Percentiles rank a stretch among this genome's conserved stretches.
Conservation (phyloP, 2,888 invertebrate species). For the Cephus runcator region DNA sequence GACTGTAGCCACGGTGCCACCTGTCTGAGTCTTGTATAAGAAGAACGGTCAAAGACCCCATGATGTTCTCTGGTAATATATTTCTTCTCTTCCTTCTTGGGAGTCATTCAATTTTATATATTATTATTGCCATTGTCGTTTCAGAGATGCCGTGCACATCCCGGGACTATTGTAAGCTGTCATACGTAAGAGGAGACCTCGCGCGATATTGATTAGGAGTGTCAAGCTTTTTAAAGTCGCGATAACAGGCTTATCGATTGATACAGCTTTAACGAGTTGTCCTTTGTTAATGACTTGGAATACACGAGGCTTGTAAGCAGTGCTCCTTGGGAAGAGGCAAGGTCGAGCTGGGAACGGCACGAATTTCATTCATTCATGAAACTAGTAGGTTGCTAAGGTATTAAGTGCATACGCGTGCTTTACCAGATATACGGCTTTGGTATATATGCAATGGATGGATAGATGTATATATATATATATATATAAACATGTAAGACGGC, state of each 20-base stretch:
- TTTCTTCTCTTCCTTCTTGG: neutral
- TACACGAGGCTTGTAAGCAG: neutral
- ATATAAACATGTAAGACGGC: too few species aligned
- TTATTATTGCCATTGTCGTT: neutral
- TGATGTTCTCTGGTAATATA: neutral
- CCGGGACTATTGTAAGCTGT: neutral
- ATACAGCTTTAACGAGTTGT: neutral
- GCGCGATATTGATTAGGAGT: neutral
- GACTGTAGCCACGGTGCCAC: slow-evolving; percentile 22
- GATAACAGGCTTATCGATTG: neutral
- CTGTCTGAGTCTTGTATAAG: slow-evolving; percentile 28
- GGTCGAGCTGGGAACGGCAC: neutral
- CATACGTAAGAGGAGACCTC: neutral
- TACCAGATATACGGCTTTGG: neutral
- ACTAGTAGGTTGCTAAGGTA: neutral
- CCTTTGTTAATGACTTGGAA: neutral
- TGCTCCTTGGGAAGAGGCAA: neutral
- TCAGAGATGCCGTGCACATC: neutral
- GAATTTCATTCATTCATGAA: slow-evolving; percentile 16
- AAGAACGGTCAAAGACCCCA: slow-evolving; percentile 35
- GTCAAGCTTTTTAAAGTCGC: neutral
- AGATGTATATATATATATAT: neutral
- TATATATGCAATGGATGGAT: neutral
- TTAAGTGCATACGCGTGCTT: neutral
- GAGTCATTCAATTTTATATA: neutral